Conservation (phyloP, 2,113 vertebrate species). For the Tetrao urogallus region DNA sequence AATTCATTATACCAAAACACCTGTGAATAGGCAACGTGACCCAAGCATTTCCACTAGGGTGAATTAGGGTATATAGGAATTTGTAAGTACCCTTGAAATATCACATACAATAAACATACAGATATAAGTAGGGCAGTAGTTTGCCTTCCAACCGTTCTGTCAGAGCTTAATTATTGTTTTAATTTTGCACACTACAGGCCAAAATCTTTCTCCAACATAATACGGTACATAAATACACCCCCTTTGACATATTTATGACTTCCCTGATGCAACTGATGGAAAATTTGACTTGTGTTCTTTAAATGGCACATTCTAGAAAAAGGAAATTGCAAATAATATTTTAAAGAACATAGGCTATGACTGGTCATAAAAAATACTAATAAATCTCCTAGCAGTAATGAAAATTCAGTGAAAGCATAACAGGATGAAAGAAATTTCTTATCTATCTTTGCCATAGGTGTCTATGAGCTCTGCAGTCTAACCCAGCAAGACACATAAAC, state of each 20-base stretch:
- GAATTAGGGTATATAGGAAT: not conserved
- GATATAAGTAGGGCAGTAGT: not conserved
- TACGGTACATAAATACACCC: not conserved
- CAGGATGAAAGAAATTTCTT: not conserved
- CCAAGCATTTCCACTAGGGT: not conserved
- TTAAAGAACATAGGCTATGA: constrained; percentile 52
- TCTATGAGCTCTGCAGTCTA: not conserved
- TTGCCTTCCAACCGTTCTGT: constrained; percentile 18
- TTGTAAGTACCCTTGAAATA: constrained; percentile 14
- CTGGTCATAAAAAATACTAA: constrained; percentile 51
- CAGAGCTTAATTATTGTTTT: constrained; percentile 56
- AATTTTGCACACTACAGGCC: constrained; percentile 1
- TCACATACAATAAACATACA: not conserved
- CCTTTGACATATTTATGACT: constrained; percentile 50
- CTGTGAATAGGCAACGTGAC: not conserved
- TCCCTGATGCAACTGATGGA: constrained; percentile 50
- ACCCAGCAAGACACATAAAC: not conserved
- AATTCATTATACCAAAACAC: not conserved
- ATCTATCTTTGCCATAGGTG: constrained; percentile 6
- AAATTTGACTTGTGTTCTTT: constrained; percentile 41
- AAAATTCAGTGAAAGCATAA: constrained; percentile 15
- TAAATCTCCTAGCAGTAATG: constrained; percentile 54
- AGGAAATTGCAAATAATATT: constrained; percentile 69
- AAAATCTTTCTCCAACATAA: constrained; percentile 18
- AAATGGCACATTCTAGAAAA: constrained; percentile 34